phyloP scores from a whole-genome alignment of 2,797 vertebrate genomes.

The Columba guinea region DNA sequence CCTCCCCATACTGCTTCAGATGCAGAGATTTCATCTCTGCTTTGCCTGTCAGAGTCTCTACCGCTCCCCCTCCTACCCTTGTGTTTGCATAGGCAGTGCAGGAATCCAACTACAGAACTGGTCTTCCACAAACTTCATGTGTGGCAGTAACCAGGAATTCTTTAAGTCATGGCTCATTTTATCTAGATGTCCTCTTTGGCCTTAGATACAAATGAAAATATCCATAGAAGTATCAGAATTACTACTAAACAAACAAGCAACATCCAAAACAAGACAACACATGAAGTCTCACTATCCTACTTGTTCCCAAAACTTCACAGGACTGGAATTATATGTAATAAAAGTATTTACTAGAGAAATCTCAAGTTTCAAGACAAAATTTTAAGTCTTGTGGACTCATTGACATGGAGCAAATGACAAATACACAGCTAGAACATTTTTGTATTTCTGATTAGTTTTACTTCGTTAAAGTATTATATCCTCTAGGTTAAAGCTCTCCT shows the following conservation, averaged over 20 bases:
- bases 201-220: background rate
- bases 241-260: background rate
- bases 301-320: background rate
- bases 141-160: background rate
- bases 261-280: background rate
- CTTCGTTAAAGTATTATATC: background rate
- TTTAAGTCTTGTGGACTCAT: background rate
- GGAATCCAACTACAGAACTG: background rate
- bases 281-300: background rate
- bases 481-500: background rate
- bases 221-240: background rate
- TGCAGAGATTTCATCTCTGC: background rate
- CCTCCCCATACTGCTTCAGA: background rate
- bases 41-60: accelerated
- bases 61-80: background rate
- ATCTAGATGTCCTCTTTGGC: background rate
- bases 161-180: background rate
- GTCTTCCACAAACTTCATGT: background rate
- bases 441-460: background rate
- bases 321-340: background rate
- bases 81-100: accelerated
- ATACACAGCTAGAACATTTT: background rate
- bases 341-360: background rate
- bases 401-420: background rate
- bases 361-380: background rate